Evolutionary conservation across 1,140 invertebrate genomes (phyloP), one percentile per base, ranked within the genome.

Genomic region (Pseudomyrmex pallidus): DNA sequence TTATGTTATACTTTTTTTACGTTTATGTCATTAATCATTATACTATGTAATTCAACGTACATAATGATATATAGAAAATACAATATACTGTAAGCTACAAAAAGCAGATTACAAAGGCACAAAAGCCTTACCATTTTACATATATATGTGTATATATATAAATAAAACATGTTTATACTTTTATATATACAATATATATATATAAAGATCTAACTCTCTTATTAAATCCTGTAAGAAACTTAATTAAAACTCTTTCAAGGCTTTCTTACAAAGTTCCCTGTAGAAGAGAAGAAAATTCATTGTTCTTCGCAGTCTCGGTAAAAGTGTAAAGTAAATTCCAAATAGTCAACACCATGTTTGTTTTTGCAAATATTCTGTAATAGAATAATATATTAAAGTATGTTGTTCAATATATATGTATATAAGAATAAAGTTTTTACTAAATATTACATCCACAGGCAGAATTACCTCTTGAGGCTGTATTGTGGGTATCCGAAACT

Each of bases 311-410:
- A 94, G 77, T 93, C 93, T 52, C 93, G 90, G 83, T 94, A 93
- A 77, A 94, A 94, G 70, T 93, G 89, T 63, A 94, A 80, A 10
- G 91, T 92, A 61, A 92, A 94, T 84, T 94, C 93, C 66, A 92
- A 82, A 76, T 93, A 94, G 78, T 94, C 92, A 46, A 91, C 91
- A 5, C 88, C 91, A 62, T 93, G 92, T 61, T 89, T 91, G 62
- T 91, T 93, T 67, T 92, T 93, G 76, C 93, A 94, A 67, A 94
- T 92, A 86, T 93, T 92, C 92, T 94, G 88, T 44, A 87, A 92
- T 63, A 74, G 61, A 70, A 77, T 61, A 62, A 17, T 61, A 72
- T 62, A 63, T 64, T 61, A 61, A 2, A 56, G 0, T 52, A 5
- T 17, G 2, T 22, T 15, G n/a, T 20, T 61, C 5, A 1, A 20